A percentile compares a stretch with the other conserved stretches of the same genome.
These are phyloP conservation scores for Cyanoderma ruficeps DNA, from an alignment of 2,113 vertebrate genomes.

Conservation along the genomic window DNA sequence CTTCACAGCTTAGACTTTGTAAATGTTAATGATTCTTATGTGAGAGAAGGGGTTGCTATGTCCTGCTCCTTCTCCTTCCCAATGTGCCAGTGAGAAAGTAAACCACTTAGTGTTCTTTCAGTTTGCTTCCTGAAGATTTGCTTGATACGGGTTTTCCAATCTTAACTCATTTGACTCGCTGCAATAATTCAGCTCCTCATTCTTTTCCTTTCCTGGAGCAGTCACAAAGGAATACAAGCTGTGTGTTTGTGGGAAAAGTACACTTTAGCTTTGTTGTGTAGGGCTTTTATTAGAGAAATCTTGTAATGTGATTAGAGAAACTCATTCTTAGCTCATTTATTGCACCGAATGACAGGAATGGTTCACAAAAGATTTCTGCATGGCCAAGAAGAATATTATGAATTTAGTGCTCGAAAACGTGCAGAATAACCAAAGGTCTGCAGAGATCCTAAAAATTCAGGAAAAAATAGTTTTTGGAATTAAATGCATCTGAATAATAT, in stretches of 20 bases:
- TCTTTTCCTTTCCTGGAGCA: neutral
- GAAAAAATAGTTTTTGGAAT: neutral
- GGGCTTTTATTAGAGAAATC: neutral
- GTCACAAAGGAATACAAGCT: neutral
- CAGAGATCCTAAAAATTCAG: neutral
- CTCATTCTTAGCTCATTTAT: neutral
- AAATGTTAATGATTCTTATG: conserved; percentile 21
- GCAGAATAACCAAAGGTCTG: neutral
- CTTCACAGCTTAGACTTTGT: neutral
- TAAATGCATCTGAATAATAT: neutral
- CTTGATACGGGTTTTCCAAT: neutral
- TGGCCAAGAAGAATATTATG: neutral
- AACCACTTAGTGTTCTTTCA: neutral
- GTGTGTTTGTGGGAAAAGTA: neutral
- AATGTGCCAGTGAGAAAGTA: neutral
- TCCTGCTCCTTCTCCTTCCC: neutral
- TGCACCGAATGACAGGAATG: neutral
- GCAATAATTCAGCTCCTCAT: neutral
- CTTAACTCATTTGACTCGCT: neutral
- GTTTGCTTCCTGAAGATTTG: neutral
- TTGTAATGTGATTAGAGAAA: neutral
- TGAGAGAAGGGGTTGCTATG: neutral
- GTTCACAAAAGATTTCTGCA: neutral
- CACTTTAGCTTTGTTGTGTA: too few species aligned
- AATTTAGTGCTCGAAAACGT: neutral